phyloP scores from a whole-genome alignment of 2,888 invertebrate species.

The Mystacides longicornis region DNA sequence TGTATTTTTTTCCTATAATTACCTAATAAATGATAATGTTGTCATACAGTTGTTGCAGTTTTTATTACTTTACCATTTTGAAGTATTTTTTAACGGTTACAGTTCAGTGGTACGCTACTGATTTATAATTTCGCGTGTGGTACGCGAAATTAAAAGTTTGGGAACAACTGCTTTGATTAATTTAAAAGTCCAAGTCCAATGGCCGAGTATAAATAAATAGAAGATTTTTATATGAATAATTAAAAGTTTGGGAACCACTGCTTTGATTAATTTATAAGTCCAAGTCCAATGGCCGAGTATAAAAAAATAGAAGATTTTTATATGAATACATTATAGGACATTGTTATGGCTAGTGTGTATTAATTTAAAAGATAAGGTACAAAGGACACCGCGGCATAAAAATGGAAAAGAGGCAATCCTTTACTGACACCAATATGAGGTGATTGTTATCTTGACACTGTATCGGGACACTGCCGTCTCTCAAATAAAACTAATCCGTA shows the following conservation, averaged over 20 bases:
- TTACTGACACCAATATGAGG: neutral
- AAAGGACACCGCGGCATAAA: conserved; percentile 1
- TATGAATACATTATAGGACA: neutral
- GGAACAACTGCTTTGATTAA: too few relatives aligned
- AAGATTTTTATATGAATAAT: neutral
- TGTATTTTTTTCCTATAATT: too few relatives aligned
- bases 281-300: neutral
- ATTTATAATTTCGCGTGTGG: too few relatives aligned
- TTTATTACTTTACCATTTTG: too few relatives aligned
- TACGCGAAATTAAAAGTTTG: too few relatives aligned
- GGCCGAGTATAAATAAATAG: neutral
- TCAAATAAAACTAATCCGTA: too few relatives aligned
- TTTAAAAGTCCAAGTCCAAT: neutral
- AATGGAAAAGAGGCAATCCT: conserved; percentile 8
- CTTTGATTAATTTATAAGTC: neutral
- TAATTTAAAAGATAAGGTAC: neutral
- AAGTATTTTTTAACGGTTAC: too few relatives aligned
- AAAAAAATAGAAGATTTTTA: neutral
- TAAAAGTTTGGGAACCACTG: too few relatives aligned
- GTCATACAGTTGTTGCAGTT: too few relatives aligned
- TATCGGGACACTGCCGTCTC: neutral
- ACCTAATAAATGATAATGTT: too few relatives aligned
- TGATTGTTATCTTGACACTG: conserved; percentile 7
- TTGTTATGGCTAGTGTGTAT: neutral
- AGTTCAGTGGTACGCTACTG: too few relatives aligned